A percentile compares a stretch with the other conserved stretches of the same genome.
Conservation (phyloP, 2,797 vertebrate species). For the Fundulus diaphanus region DNA sequence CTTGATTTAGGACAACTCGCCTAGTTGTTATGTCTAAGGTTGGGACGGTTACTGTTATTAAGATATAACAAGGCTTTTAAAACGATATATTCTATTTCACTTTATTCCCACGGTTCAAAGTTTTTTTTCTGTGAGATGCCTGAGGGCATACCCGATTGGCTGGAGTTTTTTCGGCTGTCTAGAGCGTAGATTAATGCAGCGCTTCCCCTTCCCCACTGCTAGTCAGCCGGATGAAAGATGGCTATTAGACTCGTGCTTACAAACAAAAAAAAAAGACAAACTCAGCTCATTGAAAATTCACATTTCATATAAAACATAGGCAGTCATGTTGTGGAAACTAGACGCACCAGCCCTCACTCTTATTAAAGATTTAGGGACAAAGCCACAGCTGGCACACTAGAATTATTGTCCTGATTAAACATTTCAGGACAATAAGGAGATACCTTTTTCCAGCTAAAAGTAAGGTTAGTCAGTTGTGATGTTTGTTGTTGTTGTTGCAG, state of each 20-base stretch:
- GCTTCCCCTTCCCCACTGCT: too few relatives aligned
- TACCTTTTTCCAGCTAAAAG: neutral
- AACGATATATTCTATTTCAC: neutral
- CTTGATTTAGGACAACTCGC: neutral
- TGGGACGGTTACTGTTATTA: neutral
- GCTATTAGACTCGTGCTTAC: neutral
- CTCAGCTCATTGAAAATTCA: too few relatives aligned
- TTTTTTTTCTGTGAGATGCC: neutral
- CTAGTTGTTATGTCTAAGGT: neutral
- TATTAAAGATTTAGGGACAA: neutral
- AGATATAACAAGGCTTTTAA: neutral
- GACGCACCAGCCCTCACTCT: neutral
- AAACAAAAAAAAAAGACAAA: too few relatives aligned
- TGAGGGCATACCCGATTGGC: too few relatives aligned
- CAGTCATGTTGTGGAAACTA: neutral
- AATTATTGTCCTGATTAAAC: neutral
- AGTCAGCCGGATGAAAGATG: too few relatives aligned
- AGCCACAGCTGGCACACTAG: neutral
- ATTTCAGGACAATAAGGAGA: neutral
- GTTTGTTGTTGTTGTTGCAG: too few relatives aligned
- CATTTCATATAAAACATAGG: neutral
- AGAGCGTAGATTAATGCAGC: too few relatives aligned
- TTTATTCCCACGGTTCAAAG: too few relatives aligned
- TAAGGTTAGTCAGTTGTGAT: neutral
- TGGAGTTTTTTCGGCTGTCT: neutral